Evolutionary conservation across 2,888 invertebrate genomes (phyloP).

Genomic region (Hipparchia sbordonii): DNA sequence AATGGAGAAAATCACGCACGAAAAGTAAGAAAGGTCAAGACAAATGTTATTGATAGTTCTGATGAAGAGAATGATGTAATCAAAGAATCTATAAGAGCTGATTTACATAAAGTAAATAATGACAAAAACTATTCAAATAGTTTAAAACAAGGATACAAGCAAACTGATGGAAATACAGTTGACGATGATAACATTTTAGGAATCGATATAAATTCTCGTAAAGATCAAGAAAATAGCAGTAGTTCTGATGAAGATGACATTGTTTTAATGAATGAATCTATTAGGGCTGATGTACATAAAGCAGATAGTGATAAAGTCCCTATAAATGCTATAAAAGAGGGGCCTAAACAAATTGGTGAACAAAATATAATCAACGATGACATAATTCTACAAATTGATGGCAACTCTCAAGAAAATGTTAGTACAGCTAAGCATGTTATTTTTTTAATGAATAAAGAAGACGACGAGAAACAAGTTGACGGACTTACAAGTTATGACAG

Average conservation of each 20-base stretch:
- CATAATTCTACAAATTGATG: background rate
- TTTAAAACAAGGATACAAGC: constrained; percentile 16
- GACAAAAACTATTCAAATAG: constrained; percentile 1
- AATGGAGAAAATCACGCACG: constrained; percentile 12
- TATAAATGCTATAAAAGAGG: constrained; percentile 16
- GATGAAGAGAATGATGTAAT: constrained; percentile 44
- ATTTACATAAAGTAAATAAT: constrained; percentile 41
- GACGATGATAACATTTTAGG: background rate
- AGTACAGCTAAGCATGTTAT: background rate
- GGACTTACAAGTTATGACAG: constrained; percentile 26
- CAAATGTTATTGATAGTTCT: constrained; percentile 48
- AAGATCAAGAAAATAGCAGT: background rate
- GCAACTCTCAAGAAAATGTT: background rate
- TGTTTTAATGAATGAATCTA: constrained; percentile 41
- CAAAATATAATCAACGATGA: background rate
- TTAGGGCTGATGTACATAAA: constrained; percentile 47
- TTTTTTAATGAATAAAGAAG: constrained; percentile 35
- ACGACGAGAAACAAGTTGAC: background rate
- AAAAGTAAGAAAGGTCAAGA: constrained; percentile 33
- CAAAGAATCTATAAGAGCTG: constrained; percentile 45
- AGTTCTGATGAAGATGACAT: background rate
- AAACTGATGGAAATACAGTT: constrained; percentile 5
- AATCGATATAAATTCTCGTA: background rate
- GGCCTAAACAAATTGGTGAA: constrained; percentile 14
- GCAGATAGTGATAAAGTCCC: constrained; percentile 1